Base-by-base conservation (phyloP, 2,113 vertebrate genomes). In the Lichenostomus cassidix region DNA sequence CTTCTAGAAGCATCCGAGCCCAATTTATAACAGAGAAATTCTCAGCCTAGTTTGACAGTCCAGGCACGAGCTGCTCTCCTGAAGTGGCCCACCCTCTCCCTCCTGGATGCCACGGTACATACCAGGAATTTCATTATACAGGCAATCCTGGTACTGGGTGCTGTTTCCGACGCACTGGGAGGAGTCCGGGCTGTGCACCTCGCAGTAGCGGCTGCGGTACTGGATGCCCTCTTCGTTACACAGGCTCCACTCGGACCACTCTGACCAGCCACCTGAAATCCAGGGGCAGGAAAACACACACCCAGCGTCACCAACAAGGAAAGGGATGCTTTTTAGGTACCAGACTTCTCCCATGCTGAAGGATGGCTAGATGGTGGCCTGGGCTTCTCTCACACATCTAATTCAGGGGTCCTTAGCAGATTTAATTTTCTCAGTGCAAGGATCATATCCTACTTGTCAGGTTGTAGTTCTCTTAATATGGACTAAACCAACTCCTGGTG, bases 71-170 rank as follows among this genome's bases (percentile, higher is more conserved):
- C 53, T 39, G 44, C 67, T 82, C 6, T 78, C 83, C 84, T 2
- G 7, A 62, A 39, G 3, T 24, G 56, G n/a, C 42, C 37, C 55
- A 65, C 39, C 25, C 65, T 71, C n/a, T 69, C 23, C 63, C n/a
- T 28, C 71, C 37, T 64, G 10, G 3, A 10, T 50, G 42, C 42
- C 29, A 18, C 4, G 10, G 58, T 60, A 89, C 94, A 4, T 87
- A 99, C 99, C 99, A 5, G 99, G 99, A 88, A 99, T 99, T 97
- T 99, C 99, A 27, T 98, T 99, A 87, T 98, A 98, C 49, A 98
- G 96, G 97, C 99, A 99, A 62, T 99, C 98, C 81, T 98, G 98
- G 91, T 97, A 98, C 97, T 99, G 98, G 5, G 99, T 99, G 98
- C 97, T 97, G 98, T 99, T 99, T 15, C 99, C 99, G 0, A 97